Evolutionary conservation across 2,888 invertebrate species (phyloP), one percentile per base, ranked within the genome.

Genomic region (Prosapia bicincta): DNA sequence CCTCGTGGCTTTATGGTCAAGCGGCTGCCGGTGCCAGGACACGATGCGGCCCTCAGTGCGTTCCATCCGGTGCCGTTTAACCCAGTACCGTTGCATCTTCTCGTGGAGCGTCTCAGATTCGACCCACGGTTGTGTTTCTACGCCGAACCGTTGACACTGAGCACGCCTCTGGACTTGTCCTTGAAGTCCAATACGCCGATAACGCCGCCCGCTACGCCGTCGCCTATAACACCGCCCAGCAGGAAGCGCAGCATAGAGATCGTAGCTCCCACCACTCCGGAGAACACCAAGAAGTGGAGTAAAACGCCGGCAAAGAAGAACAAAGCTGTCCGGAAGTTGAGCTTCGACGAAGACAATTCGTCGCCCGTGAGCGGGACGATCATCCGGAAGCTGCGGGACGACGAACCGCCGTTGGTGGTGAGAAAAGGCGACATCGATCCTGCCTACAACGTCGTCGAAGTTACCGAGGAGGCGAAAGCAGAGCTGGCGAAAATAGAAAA

Each of bases 351-450:
- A 84, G 94, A 96, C 85, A 94, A 96, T 84, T 92, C 94, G 75
- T 94, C 96, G 26, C 97, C 97, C 0, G 97, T 98, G 0, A 97
- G 97, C 0, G 98, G 98, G 0, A 98, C 98, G 20, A 96, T 97
- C 78, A 98, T 98, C 81, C 25, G 71, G 80, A 80, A 68, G 24
- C 81, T 77, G 43, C 70, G 76, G 20, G 85, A 84, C 67, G 85
- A 84, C 66, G 83, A 83, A 66, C 79, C 81, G 2, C 76, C 72
- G 3, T 80, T 83, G 82, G 85, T 84, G 15, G 88, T 89, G 80
- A 88, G 91, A 79, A 90, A 91, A 85, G 93, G 97, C 72, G 97
- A 98, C 87, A 98, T 98, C 83, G 97, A 98, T 87, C 96, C 96
- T 69, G 95, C 95, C 26, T 96, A 96, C 85, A 98, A 98, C 86